These are phyloP conservation scores for Phengaris arion DNA, from an alignment of 2,888 invertebrate genomes.

Conservation along the genomic window DNA sequence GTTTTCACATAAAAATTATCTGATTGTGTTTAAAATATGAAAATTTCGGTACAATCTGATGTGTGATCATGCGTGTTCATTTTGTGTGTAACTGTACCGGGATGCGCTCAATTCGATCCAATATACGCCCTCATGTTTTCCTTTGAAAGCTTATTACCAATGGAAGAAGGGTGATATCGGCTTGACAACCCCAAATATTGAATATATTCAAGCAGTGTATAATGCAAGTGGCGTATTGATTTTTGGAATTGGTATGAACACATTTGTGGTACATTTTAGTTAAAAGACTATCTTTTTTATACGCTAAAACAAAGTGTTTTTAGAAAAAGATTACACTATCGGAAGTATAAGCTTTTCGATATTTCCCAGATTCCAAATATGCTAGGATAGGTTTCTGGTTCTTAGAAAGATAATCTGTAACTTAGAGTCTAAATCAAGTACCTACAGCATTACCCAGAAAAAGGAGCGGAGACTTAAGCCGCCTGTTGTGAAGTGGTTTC, in stretches of 20 bases:
- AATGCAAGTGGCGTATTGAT: background rate
- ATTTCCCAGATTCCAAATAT: no score
- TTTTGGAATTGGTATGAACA: background rate
- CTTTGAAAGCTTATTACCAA: slow-evolving; percentile 22
- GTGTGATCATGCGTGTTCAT: slow-evolving; percentile 8
- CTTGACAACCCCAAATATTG: background rate
- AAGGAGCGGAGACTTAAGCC: background rate
- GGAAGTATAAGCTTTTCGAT: no score
- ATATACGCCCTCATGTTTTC: slow-evolving; percentile 10
- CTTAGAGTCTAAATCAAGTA: background rate
- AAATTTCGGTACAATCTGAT: slow-evolving; percentile 26
- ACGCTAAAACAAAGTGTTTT: no score
- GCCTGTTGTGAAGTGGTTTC: background rate
- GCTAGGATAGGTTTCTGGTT: background rate
- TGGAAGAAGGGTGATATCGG: slow-evolving; percentile 27
- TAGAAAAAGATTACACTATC: no score
- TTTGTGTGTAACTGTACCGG: background rate
- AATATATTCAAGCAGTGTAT: background rate
- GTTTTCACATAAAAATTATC: slow-evolving; percentile 19
- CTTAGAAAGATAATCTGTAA: background rate
- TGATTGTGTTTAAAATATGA: slow-evolving; percentile 25
- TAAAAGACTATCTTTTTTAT: no score
- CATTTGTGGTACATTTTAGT: no score
- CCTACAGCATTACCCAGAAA: background rate
- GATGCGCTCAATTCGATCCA: slow-evolving; percentile 25